Evolutionary conservation across 2,797 vertebrate genomes (phyloP), one percentile per base, ranked within the genome.

Genomic region (Coregonus ussuriensis): DNA sequence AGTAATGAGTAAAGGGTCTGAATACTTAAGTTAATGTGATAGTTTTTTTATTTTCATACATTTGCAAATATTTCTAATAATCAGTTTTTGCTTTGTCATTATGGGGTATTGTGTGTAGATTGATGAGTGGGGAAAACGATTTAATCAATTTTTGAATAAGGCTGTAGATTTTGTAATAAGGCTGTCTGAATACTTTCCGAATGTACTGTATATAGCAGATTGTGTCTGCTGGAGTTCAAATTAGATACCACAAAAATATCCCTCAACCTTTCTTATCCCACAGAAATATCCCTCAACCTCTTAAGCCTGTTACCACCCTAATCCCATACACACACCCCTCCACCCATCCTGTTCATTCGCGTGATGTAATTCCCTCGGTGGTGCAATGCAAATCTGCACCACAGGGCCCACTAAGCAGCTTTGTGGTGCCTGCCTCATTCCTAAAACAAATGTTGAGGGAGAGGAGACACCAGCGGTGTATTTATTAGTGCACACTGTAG

Each of bases 281-380:
- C 21, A 21, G 21, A 21, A 21, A 21, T 21, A 21, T 21, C 21
- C 21, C 21, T 21, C 21, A 21, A 21, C 21, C 86, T 86, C 85
- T 89, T 94, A 94, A 95, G 93, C 93, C 87, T 89, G 92, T 94
- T 93, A 93, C 90, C 90, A 87, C 81, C 81, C 86, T 94, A 94
- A 94, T 93, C 93, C 88, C 79, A 83, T 78, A 77, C 88, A 90
- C 87, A 89, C 87, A 85, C 87, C 88, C 89, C 83, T 86, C 89
- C 89, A 86, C 85, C 88, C 91, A 85, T 83, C 84, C 85, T 88
- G 85, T 82, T 91, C 86, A 86, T 88, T 90, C 71, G 78, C 88
- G 83, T 82, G 82, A 89, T 88, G 87, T 93, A 94, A 93, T 90
- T 93, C 92, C 88, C 87, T 92, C 82, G 81, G 83, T 91, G 89